phyloP scores from a whole-genome alignment of 2,113 vertebrate species.

The Piprites chloris region DNA sequence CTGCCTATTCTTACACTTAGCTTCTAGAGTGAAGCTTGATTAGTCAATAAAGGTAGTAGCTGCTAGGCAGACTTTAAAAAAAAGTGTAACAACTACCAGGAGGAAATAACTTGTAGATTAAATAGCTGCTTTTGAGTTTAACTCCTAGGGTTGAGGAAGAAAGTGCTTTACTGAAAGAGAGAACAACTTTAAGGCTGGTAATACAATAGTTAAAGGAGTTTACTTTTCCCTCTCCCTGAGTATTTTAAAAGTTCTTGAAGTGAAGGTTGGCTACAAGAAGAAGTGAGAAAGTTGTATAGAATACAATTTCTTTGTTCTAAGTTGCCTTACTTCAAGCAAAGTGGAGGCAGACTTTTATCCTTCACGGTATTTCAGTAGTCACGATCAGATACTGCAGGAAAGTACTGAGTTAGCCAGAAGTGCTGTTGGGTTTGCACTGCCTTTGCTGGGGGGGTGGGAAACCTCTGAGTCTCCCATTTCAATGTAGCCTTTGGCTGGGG shows the following conservation, averaged over 20 bases:
- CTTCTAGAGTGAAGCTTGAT: neutral
- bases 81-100: neutral
- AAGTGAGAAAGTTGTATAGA: accelerated
- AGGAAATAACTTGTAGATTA: neutral
- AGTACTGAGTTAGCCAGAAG: neutral
- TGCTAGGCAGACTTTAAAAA: neutral
- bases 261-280: neutral
- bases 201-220: accelerated
- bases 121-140: neutral
- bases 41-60: neutral
- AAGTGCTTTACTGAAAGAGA: neutral
- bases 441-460: neutral
- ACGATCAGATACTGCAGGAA: neutral
- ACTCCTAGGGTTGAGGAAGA: neutral
- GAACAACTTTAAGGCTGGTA: neutral
- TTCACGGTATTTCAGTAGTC: neutral
- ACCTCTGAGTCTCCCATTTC: neutral
- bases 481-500: neutral
- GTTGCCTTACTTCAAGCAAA: neutral
- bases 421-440: neutral
- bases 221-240: neutral
- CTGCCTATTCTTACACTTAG: neutral
- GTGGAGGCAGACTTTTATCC: neutral
- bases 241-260: neutral
- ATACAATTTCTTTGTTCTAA: neutral